Base-by-base conservation (phyloP, 2,113 vertebrate genomes). In the Sinocyclocheilus maitianheensis region DNA sequence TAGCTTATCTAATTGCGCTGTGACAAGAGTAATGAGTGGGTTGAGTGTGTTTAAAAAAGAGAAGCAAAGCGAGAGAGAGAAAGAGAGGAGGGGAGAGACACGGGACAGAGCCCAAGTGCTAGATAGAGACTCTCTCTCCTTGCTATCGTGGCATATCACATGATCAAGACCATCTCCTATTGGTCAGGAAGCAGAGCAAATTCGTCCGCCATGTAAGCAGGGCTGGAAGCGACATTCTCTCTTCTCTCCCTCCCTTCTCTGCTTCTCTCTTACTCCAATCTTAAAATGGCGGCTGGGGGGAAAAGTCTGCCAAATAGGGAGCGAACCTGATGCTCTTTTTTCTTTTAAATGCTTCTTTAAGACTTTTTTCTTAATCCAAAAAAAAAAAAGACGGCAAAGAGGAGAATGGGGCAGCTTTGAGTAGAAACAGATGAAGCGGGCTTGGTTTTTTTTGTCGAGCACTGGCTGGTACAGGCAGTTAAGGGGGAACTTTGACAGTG, bases 131-230 rank as follows among this genome's bases (percentile, higher is more conserved):
- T 74, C 69, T 75, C 55, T 48, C 84, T 65, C 76, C 46, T 51
- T 95, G 96, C 93, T 94, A 95, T 96, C 96, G 96, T 97, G 96
- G 96, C 96, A 93, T 14, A 80, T 95, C 96, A 97, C 94, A 93
- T 97, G 96, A 92, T 92, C 90, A 91, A 84, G 88, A 89, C 92
- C 90, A 88, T 91, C 89, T 92, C 89, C 87, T 92, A 97, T 97
- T 97, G 96, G 96, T 95, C 94, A 89, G 89, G 92, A 91, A 93
- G 92, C 14, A 87, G 93, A 90, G 95, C 94, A 93, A 94, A 95
- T 93, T 92, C 88, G 93, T 95, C 96, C 96, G 96, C 96, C 96
- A 97, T 97, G 96, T 97, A 97, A 96, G 95, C 95, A 96, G 94
- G 87, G 89, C 92, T 94, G 91, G 90, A 93, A 93, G 92, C 94